These are phyloP conservation scores for Chionomys nivalis DNA, from an alignment of 2,113 vertebrate species.

Conservation along the genomic window DNA sequence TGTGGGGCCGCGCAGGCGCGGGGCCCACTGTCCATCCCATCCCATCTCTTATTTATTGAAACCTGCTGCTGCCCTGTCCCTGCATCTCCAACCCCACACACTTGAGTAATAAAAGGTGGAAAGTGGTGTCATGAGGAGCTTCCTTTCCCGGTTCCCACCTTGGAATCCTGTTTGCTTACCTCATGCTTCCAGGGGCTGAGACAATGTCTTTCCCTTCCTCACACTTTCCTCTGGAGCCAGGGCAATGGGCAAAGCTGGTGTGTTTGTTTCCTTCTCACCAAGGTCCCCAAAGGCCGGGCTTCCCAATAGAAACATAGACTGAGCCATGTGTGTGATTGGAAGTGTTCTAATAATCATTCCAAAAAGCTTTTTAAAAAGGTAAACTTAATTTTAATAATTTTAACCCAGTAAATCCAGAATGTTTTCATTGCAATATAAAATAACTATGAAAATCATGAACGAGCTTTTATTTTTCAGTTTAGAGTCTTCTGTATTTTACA, in stretches of 20 bases:
- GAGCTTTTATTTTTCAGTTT: slow-evolving; percentile 20
- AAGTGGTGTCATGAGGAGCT: background rate
- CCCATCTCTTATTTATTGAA: slow-evolving; percentile 77
- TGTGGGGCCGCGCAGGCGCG: slow-evolving; percentile 70
- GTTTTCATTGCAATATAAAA: slow-evolving; percentile 48
- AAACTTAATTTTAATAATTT: background rate
- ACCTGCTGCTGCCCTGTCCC: slow-evolving; percentile 29
- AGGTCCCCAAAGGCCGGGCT: background rate
- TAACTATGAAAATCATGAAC: slow-evolving; percentile 19
- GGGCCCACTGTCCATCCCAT: background rate
- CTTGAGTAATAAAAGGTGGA: slow-evolving; percentile 74
- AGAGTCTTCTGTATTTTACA: background rate
- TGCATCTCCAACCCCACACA: slow-evolving; percentile 3
- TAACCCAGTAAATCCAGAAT: slow-evolving; percentile 1
- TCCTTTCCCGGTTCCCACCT: slow-evolving; percentile 12
- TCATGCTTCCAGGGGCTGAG: background rate
- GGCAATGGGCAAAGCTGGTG: background rate
- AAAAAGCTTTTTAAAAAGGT: background rate
- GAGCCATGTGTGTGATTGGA: background rate
- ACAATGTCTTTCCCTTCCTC: background rate
- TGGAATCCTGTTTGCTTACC: background rate
- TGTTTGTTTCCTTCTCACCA: background rate
- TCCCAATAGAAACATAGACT: background rate
- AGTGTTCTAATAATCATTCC: slow-evolving; percentile 13
- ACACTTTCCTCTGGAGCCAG: background rate